Evolutionary conservation across 2,797 vertebrate species (phyloP).

Genomic region (Pseudochaenichthys georgianus): DNA sequence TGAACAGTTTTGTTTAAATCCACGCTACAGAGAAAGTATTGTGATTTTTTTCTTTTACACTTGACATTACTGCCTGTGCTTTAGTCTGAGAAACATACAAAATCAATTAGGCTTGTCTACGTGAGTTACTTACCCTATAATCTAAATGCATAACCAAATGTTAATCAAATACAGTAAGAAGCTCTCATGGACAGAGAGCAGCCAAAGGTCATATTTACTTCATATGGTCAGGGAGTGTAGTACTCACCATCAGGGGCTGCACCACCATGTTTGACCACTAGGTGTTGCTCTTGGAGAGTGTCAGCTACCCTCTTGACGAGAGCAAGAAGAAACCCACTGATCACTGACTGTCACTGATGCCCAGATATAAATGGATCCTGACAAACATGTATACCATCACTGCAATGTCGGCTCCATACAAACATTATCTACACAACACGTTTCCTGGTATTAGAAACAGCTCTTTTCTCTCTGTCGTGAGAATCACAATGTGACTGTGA

Average conservation of each 20-base stretch:
- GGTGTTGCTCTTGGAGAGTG: constrained; percentile 62
- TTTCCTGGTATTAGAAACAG: background rate
- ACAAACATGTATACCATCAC: constrained; percentile 31
- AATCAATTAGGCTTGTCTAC: too few species aligned
- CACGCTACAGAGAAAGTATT: too few species aligned
- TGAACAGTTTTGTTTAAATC: background rate
- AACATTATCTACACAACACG: constrained; percentile 7
- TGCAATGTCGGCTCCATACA: background rate
- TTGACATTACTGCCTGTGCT: background rate
- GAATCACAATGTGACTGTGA: constrained; percentile 56
- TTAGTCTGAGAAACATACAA: too few species aligned
- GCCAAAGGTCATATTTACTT: background rate
- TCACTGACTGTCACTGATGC: constrained; percentile 24
- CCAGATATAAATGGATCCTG: constrained; percentile 26
- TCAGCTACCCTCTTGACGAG: constrained; percentile 2
- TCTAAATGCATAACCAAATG: background rate
- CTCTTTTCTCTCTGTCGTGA: constrained; percentile 12
- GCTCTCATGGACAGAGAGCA: constrained; percentile 5
- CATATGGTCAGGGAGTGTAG: background rate
- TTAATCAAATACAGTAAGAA: background rate
- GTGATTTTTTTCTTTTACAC: background rate
- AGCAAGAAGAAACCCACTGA: constrained; percentile 6
- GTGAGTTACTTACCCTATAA: too few species aligned
- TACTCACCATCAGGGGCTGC: constrained; percentile 4
- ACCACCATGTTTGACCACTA: constrained; percentile 50